Evolutionary conservation across 30 jellyfish, hydroid and myxozoan species (phyloP).

Genomic region (Clytia hemisphaerica): DNA sequence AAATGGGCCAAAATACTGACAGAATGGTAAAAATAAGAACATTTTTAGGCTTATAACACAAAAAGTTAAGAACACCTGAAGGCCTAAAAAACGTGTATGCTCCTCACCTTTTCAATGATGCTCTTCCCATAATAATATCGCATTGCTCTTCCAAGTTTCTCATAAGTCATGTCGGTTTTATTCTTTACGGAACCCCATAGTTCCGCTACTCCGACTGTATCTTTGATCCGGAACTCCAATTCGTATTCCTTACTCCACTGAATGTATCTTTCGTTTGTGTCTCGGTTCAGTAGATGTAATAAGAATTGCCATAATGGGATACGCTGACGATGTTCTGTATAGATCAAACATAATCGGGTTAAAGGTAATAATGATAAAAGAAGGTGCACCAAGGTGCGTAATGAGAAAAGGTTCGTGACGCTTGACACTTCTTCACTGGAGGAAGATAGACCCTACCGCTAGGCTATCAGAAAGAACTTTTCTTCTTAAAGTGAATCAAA

Average conservation of each 20-base stretch:
- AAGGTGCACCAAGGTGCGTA: too few species aligned
- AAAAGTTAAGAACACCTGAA: not conserved
- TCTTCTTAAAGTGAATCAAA: too few species aligned
- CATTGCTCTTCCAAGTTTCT: slow-evolving; percentile 63
- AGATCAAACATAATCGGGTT: too few species aligned
- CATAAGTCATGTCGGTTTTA: slow-evolving; percentile 67
- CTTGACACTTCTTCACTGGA: too few species aligned
- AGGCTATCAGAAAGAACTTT: too few species aligned
- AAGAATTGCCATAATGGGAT: slow-evolving; percentile 94
- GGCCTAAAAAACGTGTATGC: not conserved
- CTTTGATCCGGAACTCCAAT: slow-evolving; percentile 36
- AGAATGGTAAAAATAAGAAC: too few species aligned
- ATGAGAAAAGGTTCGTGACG: too few species aligned
- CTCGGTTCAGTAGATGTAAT: slow-evolving; percentile 73
- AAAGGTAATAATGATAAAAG: too few species aligned
- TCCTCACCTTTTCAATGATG: slow-evolving; percentile 61
- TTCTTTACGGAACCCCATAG: slow-evolving; percentile 60
- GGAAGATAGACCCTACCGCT: too few species aligned
- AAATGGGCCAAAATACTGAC: too few species aligned
- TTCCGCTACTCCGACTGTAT: slow-evolving; percentile 40
- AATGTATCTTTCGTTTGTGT: slow-evolving; percentile 29
- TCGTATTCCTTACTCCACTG: slow-evolving; percentile 30
- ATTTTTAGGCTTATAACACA: too few species aligned
- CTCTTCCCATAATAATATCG: slow-evolving; percentile 67
- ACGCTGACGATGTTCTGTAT: slow-evolving; percentile 89